phyloP scores from a whole-genome alignment of 1,140 invertebrate species.

The Platyscapa corneri region DNA sequence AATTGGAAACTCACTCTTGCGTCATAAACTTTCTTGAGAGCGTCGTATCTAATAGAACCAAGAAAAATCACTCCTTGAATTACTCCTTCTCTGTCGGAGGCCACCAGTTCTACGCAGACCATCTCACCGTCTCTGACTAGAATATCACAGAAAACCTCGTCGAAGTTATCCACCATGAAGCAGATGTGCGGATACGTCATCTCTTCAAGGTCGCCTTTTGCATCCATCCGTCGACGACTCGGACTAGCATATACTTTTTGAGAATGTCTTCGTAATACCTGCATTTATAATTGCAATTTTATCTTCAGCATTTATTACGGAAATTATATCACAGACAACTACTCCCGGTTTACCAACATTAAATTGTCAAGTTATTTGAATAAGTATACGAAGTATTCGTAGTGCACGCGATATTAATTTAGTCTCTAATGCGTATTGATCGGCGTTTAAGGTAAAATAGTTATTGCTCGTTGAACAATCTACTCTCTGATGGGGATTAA shows the following conservation, averaged over 20 bases:
- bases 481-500: too few relatives aligned
- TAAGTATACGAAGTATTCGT: too few relatives aligned
- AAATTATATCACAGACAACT: not conserved
- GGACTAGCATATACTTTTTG: constrained; percentile 98
- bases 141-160: constrained; percentile 98
- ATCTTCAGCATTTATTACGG: not conserved
- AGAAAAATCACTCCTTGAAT: constrained; percentile 96
- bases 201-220: constrained; percentile 97
- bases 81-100: constrained; percentile 86
- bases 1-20: constrained; percentile 82
- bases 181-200: constrained; percentile 99
- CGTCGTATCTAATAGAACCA: constrained; percentile 97
- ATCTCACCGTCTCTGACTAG: constrained; percentile 97
- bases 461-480: too few relatives aligned
- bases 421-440: too few relatives aligned
- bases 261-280: constrained; percentile 91
- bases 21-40: constrained; percentile 97
- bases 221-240: constrained; percentile 96
- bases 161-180: constrained; percentile 99
- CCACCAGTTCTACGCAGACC: constrained; percentile 98
- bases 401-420: too few relatives aligned
- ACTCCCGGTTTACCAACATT: too few relatives aligned
- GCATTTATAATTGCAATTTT: not conserved
- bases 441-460: too few relatives aligned
- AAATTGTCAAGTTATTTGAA: too few relatives aligned